phyloP scores from a whole-genome alignment of 2,797 vertebrate species.

The Sphaeramia orbicularis region DNA sequence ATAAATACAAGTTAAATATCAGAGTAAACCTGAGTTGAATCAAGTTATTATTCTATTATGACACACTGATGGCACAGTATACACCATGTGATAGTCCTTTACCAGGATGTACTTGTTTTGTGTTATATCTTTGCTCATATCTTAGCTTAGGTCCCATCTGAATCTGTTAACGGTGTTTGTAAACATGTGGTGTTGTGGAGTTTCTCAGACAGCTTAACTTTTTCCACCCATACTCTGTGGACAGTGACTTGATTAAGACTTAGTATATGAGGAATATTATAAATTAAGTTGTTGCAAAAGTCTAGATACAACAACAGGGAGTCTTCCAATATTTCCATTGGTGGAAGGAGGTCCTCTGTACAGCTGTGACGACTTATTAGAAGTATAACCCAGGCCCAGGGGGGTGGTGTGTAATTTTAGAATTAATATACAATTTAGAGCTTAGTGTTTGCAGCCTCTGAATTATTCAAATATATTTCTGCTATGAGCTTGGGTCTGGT shows the following conservation, averaged over 20 bases:
- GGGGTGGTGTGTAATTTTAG: constrained; percentile 76
- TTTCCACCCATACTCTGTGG: neutral
- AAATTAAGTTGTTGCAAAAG: constrained; percentile 62
- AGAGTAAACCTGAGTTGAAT: too few relatives aligned
- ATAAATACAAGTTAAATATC: too few relatives aligned
- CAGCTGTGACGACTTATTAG: constrained; percentile 77
- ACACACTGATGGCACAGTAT: too few relatives aligned
- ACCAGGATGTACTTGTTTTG: too few relatives aligned
- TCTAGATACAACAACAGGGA: constrained; percentile 58
- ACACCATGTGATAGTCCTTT: too few relatives aligned
- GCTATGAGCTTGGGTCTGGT: constrained; percentile 57
- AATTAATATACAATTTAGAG: constrained; percentile 85
- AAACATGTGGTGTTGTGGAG: constrained; percentile 49
- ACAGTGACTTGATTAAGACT: constrained; percentile 66
- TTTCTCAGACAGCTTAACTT: constrained; percentile 13
- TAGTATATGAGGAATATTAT: constrained; percentile 51
- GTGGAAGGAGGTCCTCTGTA: constrained; percentile 53
- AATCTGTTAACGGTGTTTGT: constrained; percentile 23
- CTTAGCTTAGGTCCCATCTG: too few relatives aligned
- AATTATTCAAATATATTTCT: constrained; percentile 79
- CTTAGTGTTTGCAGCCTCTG: constrained; percentile 72
- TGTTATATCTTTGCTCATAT: too few relatives aligned
- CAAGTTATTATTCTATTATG: too few relatives aligned
- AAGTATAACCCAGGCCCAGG: constrained; percentile 68
- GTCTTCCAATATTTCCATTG: constrained; percentile 58